Base-by-base conservation (phyloP, 2,888 invertebrate species). In the Andrena fulva region DNA sequence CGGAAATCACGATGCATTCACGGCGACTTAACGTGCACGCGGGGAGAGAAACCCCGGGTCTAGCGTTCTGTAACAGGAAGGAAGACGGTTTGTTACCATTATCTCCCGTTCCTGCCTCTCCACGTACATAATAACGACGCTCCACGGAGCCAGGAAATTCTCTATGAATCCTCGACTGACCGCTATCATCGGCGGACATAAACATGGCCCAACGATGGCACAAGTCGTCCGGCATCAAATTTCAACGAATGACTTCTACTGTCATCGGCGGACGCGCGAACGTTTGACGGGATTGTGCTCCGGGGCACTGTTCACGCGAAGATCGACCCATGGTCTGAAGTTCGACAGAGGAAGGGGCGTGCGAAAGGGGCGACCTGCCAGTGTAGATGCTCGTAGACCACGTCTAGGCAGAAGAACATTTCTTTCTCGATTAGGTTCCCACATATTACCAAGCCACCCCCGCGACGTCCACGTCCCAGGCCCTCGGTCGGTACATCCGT, bases 21-120 rank as follows among this genome's bases (percentile, higher is more conserved):
- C 81, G 81, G 66, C 67, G 67, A 62, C 79, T 42, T 70, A 80
- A 71, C 79, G 78, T 66, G 81, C 78, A 4, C 64, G 52, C 59
- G 52, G 16, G 56, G 87, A 86, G 73, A 72, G 82, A 42, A 42
- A 42, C 42, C 74, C 72, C 85, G 0, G 84, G 77, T 68, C 87
- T 87, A 27, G 27, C 92, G 91, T 92, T 93, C 92, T 93, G 93
- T 93, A 88, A 91, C 93, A 92, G 94, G 94, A 94, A 94, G 94
- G 93, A 94, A 94, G 93, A 93, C 93, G 91, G 93, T 94, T 93
- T 94, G 94, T 94, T 93, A 94, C 92, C 90, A 92, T 94, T 94
- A 94, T 94, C 94, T 93, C 78, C 42, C 89, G 88, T 92, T 92
- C 90, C 78, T 68, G 69, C 52, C 68, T 50, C 31, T 68, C 27